Base-by-base conservation (phyloP, 2,888 invertebrate species). In the Epinotia demarniana region DNA sequence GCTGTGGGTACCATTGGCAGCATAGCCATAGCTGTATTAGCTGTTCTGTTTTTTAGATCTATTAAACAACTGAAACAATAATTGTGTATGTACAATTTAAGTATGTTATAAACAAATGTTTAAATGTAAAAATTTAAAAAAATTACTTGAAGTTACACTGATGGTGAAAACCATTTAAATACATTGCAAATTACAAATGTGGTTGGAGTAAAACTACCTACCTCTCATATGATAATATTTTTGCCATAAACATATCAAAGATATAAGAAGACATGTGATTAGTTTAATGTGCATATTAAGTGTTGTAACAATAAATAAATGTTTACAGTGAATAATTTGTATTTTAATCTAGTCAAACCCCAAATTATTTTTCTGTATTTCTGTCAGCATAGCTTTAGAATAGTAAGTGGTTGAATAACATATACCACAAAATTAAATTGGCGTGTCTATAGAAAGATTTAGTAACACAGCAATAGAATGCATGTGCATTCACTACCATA, bases 1-100 rank as follows among this genome's bases (percentile, higher is more conserved):
- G 66, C 93, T 43, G 90, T 93, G 61, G 93, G 89, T n/a, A 84
- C 90, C 33, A 72, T 91, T 23, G 93, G 94, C 18, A 88, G 90
- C 80, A 89, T 86, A 49, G 84, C 86, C 2, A 87, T 92, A 80
- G 87, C 84, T 66, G 80, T 89, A 19, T 78, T 93, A 73, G 84
- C 90, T 58, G 83, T 90, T 23, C 81, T 90, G 49, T 92, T 93
- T 86, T 81, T 87, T 12, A 85, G 85, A 69, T 92, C 93, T 27
- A 77, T 93, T 43, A 92, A 88, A 80, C 83, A 91, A 66, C 79
- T 91, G 3, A 82, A 85, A 57, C 55, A 75, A 4, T 74, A 77
- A 63, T 68, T 66, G 16, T 67, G 23, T 9, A 53, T 16, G 49
- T 49, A 53, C 8, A n/a, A 3, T 11, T 49, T n/a, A 69, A 69